These are phyloP conservation scores for Menidia menidia DNA, from an alignment of 2,797 vertebrate genomes.

Conservation along the genomic window DNA sequence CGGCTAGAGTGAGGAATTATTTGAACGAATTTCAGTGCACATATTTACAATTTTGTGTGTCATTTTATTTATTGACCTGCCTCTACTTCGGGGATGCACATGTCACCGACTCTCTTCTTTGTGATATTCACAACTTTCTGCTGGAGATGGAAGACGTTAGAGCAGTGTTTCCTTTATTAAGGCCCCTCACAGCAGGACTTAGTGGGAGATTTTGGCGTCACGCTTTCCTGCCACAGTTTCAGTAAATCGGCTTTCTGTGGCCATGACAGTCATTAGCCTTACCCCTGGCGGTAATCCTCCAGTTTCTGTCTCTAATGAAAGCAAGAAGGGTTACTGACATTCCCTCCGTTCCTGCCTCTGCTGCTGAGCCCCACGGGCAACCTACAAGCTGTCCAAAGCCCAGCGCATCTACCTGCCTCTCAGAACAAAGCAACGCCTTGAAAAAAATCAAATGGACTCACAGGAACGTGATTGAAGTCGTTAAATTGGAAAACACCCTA, in stretches of 20 bases:
- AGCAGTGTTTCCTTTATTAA: slow-evolving; percentile 77
- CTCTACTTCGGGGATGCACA: slow-evolving; percentile 12
- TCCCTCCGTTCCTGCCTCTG: slow-evolving; percentile 52
- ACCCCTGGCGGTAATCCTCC: slow-evolving; percentile 84
- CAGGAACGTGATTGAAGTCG: too few species aligned
- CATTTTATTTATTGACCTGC: slow-evolving; percentile 10
- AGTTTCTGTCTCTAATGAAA: slow-evolving; percentile 82
- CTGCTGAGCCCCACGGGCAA: slow-evolving; percentile 58
- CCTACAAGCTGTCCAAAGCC: slow-evolving; percentile 36
- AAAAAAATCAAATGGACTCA: too few species aligned
- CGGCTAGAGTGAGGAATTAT: neutral
- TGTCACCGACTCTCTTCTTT: slow-evolving; percentile 22
- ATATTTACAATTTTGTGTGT: neutral
- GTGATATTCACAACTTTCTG: slow-evolving; percentile 50
- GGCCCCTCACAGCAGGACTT: slow-evolving; percentile 77
- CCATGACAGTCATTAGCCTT: slow-evolving; percentile 85
- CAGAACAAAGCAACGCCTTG: slow-evolving; percentile 16
- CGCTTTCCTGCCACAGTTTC: slow-evolving; percentile 79
- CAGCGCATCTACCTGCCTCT: slow-evolving; percentile 43
- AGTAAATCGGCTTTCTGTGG: slow-evolving; percentile 85
- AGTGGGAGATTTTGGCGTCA: slow-evolving; percentile 85
- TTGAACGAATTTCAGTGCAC: neutral
- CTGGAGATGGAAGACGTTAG: slow-evolving; percentile 45
- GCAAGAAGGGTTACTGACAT: slow-evolving; percentile 66
- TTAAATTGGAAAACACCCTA: too few species aligned